Conservation (phyloP, 1,140 invertebrate species). For the Holotrichia oblita region DNA sequence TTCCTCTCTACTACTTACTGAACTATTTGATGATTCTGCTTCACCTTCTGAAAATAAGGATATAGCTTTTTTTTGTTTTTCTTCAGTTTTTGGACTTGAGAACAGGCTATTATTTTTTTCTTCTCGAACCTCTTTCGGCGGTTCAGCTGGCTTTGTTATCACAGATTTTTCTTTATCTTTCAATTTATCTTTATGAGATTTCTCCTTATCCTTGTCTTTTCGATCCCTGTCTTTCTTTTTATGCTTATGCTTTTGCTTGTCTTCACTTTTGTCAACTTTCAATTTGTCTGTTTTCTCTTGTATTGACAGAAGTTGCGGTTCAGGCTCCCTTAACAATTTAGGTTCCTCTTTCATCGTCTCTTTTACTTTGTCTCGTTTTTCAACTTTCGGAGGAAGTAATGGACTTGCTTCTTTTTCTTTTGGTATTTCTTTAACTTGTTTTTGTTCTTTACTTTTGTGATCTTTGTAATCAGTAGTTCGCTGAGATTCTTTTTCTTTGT, state of each 20-base stretch:
- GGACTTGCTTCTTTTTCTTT: constrained; percentile 41
- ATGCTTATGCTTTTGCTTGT: constrained; percentile 56
- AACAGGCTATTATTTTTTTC: constrained; percentile 42
- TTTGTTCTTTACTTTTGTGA: constrained; percentile 55
- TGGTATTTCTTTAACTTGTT: constrained; percentile 46
- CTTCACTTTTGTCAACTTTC: constrained; percentile 45
- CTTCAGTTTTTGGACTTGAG: constrained; percentile 46
- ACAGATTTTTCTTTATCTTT: constrained; percentile 38
- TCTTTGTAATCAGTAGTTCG: constrained; percentile 50
- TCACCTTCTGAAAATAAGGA: constrained; percentile 38
- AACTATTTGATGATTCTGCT: constrained; percentile 46
- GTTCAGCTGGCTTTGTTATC: constrained; percentile 37
- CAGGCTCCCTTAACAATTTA: constrained; percentile 41
- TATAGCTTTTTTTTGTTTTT: constrained; percentile 45
- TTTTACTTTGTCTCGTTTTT: constrained; percentile 49
- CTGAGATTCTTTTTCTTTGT: constrained; percentile 44
- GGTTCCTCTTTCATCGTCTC: constrained; percentile 53
- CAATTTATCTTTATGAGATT: constrained; percentile 40
- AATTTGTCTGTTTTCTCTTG: constrained; percentile 16
- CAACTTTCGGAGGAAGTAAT: constrained; percentile 28
- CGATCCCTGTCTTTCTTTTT: constrained; percentile 55
- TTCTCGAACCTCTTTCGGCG: constrained; percentile 40
- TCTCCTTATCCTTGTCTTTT: constrained; percentile 51
- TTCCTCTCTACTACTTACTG: constrained; percentile 40
- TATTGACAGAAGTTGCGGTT: background rate